Base-by-base conservation (phyloP, 2,113 vertebrate species). In the Pedetes capensis region DNA sequence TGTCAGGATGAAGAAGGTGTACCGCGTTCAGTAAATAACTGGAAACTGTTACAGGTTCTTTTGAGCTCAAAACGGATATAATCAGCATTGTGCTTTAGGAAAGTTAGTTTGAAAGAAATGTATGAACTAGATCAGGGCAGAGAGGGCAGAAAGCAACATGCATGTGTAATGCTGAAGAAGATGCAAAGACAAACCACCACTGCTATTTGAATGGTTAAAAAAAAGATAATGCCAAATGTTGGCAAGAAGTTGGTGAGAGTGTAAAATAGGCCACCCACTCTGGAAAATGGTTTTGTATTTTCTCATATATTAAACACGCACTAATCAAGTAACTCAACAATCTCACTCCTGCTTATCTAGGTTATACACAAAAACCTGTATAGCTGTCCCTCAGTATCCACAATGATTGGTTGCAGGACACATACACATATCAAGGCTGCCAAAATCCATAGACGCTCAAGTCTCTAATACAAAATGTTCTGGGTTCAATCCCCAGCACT, bases 21-120 rank as follows among this genome's bases (percentile, higher is more conserved):
- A 49, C 55, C 91, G 22, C 61, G 16, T 75, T 92, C 39, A 84
- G 57, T 51, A 79, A 86, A 37, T 53, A 61, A 83, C 32, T 83
- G 23, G 93, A 87, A 91, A 68, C 34, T 2, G 51, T 7, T 94
- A 8, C 64, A 68, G 8, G 22, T 68, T 88, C n/a, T 81, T n/a
- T 85, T 88, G 90, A 74, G 42, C n/a, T 61, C n/a, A 82, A 75
- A 64, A 59, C 5, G 39, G n/a, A 75, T 91, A 57, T 87, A 75
- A 78, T 72, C 18, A 72, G 32, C 85, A 18, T 5, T 47, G 20
- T 91, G 53, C 27, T 85, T 91, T 64, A 72, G 47, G 53, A 91
- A 95, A 93, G 88, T 75, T 63, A 80, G 76, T 84, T 44, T 68
- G 39, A 95, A 75, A 87, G 44, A 87, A 64, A 79, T 84, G 51